These are phyloP conservation scores for Remorina albescens DNA, from an alignment of 2,797 vertebrate species.

Conservation along the genomic window DNA sequence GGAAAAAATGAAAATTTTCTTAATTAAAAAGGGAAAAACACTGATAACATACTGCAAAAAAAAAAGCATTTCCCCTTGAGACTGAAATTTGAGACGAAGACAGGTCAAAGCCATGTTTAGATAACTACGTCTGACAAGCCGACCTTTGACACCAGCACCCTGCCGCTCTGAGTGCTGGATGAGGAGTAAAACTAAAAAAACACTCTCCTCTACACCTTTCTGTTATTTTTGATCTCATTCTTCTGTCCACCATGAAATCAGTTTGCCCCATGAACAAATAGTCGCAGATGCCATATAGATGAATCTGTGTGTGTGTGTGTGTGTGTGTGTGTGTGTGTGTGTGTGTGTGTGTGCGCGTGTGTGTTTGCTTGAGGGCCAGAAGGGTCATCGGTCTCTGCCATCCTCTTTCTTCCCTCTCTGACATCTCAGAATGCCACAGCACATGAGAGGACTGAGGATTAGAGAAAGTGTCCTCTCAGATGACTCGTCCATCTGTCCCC, in stretches of 20 bases:
- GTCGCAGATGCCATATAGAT: slow-evolving; percentile 41
- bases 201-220: slow-evolving; percentile 73
- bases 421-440: slow-evolving; percentile 74
- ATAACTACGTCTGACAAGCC: slow-evolving; percentile 61
- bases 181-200: slow-evolving; percentile 77
- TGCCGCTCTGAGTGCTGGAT: slow-evolving; percentile 44
- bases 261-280: slow-evolving; percentile 36
- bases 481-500: slow-evolving; percentile 83
- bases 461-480: slow-evolving; percentile 82
- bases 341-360: slow-evolving; percentile 16
- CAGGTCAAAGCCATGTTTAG: slow-evolving; percentile 63
- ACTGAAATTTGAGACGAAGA: slow-evolving; percentile 60
- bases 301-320: slow-evolving; percentile 15
- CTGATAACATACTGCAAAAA: background rate
- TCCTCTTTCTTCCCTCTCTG: slow-evolving; percentile 62
- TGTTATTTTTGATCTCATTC: slow-evolving; percentile 74
- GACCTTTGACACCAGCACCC: slow-evolving; percentile 68
- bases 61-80: slow-evolving; percentile 27
- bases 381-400: slow-evolving; percentile 70
- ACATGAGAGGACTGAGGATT: slow-evolving; percentile 82
- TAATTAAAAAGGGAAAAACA: background rate
- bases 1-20: background rate
- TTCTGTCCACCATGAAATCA: slow-evolving; percentile 75
- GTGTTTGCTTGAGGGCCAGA: slow-evolving; percentile 28
- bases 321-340: slow-evolving; percentile 11